Base-by-base conservation (phyloP, 2,888 invertebrate genomes). In the Fragum whitleyi region DNA sequence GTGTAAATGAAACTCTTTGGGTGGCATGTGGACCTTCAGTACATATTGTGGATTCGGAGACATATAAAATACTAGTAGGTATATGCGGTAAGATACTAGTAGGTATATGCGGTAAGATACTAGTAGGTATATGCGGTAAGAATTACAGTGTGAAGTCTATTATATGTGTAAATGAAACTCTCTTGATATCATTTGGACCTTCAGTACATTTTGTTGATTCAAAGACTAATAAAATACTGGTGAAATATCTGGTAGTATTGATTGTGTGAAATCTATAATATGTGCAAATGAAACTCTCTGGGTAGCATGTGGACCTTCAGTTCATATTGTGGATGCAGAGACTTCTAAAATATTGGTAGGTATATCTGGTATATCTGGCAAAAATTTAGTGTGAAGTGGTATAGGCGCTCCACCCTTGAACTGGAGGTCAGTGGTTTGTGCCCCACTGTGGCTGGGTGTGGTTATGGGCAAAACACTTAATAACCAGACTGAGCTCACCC, bases 161-260 rank as follows among this genome's bases (percentile, higher is more conserved):
- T 9, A 74, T 83, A 0, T 72, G 65, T 74, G 96, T 97, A 82
- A 97, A 97, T 91, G 96, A 96, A 68, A 96, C 96, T 74, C 95
- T 98, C 39, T 98, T 98, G 94, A 97, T 97, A 0, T 96, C 97
- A 0, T 97, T n/a, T n/a, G 97, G 96, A 0, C 96, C 96, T 90
- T 96, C 97, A 81, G 97, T 98, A 21, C 97, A 97, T 29, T 95
- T 98, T 72, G 96, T 92, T 28, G 85, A 88, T 69, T 75, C 86
- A 26, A 85, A 88, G 51, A 88, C 73, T n/a, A 71, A 86, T 19
- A 61, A 78, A 51, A 75, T 80, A 19, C 79, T 84, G 87, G 91
- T 91, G n/a, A n/a, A n/a, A n/a, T n/a, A n/a, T n/a, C n/a, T n/a
- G n/a, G n/a, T n/a, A n/a, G n/a, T n/a, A n/a, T 39, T n/a, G n/a